Base-by-base conservation (phyloP, 2,797 vertebrate species). In the Amazona finschi region DNA sequence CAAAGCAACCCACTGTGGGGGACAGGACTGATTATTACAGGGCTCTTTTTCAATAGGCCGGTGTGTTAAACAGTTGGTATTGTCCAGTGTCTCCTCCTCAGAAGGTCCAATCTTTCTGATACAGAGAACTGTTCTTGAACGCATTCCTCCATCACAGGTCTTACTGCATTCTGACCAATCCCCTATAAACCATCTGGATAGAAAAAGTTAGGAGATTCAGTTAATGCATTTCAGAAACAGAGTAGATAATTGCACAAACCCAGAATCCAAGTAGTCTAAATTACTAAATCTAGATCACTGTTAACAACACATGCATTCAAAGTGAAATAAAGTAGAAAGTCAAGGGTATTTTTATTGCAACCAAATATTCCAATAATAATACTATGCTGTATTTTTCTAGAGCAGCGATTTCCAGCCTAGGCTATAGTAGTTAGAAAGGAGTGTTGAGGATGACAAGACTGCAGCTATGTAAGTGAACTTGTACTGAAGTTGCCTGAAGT, bases 1-100 rank as follows among this genome's bases (percentile, higher is more conserved):
- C 98, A 99, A 97, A 66, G 99, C 98, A 55, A 99, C 98, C 99
- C 99, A 99, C 94, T 99, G 99, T 4, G 99, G 99, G 7, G 99
- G 99, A 93, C 99, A 99, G 67, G 99, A 99, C 97, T 99, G 99
- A 94, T 99, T 99, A 98, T 99, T 99, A 98, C 99, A 99, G 62
- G 98, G 95, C 96, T 99, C 99, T 74, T 97, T 98, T 88, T 99
- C 99, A n/a, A 99, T 96, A 25, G 99, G 99, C 22, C 98, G 98
- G 90, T 99, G 99, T 41, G 99, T 99, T 92, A 99, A 98, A 93
- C 99, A 99, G 97, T 98, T 98, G 82, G 97, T 98, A 97, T 98
- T 98, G 88, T 99, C 99, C 96, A 99, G 97, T 0, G 99, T 99
- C 97, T 99, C 99, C 96, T 99, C 99, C 96, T 99, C 99, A 6